Percentiles rank a stretch among this genome's conserved stretches.
Evolutionary conservation across 2,888 invertebrate species (phyloP).

Genomic region (Mesopsocus fuscifrons): DNA sequence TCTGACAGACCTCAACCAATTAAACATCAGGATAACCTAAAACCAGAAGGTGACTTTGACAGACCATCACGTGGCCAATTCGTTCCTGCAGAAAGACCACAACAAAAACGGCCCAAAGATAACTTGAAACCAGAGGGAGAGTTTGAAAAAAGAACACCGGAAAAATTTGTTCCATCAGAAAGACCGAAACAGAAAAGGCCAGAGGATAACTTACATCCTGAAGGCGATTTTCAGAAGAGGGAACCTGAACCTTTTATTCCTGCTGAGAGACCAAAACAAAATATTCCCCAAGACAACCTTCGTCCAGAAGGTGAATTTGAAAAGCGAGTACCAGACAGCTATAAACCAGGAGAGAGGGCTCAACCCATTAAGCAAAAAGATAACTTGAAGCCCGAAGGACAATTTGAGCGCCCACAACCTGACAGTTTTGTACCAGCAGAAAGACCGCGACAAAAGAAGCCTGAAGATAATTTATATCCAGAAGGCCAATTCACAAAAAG

Average conservation of each 20-base stretch:
- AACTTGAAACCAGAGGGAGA: constrained; percentile 37
- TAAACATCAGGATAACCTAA: constrained; percentile 35
- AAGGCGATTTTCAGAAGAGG: constrained; percentile 14
- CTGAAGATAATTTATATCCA: constrained; percentile 32
- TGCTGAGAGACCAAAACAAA: constrained; percentile 24
- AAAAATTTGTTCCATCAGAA: constrained; percentile 27
- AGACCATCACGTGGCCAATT: constrained; percentile 24
- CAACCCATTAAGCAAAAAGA: constrained; percentile 26
- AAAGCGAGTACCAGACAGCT: constrained; percentile 26
- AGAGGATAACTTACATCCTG: constrained; percentile 30
- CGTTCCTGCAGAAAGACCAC: constrained; percentile 26
- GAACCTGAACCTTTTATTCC: constrained; percentile 23
- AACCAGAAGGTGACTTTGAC: constrained; percentile 32
- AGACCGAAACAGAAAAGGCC: constrained; percentile 25
- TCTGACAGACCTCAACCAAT: constrained; percentile 25
- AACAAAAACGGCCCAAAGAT: constrained; percentile 25
- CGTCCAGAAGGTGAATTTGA: constrained; percentile 32
- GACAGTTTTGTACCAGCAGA: constrained; percentile 33
- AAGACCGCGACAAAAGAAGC: constrained; percentile 27
- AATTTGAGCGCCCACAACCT: constrained; percentile 25
- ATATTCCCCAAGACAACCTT: constrained; percentile 28
- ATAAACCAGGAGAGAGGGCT: constrained; percentile 26
- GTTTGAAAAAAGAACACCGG: constrained; percentile 29
- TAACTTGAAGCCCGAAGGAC: constrained; percentile 32
- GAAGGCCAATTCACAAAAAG: constrained; percentile 29